A percentile compares a stretch with the other conserved stretches of the same genome.
These are phyloP conservation scores for Tinea pellionella DNA, from an alignment of 2,888 invertebrate species.

Conservation along the genomic window DNA sequence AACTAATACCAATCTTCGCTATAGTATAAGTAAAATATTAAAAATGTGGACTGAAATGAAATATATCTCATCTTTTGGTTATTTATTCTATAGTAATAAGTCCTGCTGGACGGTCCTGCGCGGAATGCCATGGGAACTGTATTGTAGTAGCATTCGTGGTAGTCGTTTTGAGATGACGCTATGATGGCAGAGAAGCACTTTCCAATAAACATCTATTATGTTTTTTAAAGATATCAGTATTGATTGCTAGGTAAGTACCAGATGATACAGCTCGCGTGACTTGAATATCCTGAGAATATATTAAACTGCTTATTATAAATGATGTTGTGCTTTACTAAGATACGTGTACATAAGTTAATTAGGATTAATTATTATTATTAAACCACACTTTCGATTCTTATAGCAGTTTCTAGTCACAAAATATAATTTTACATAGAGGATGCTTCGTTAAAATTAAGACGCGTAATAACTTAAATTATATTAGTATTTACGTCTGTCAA, in stretches of 20 bases:
- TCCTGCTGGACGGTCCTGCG: conserved; percentile 30
- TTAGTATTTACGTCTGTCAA: too few relatives aligned
- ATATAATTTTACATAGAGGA: too few relatives aligned
- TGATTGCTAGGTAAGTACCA: conserved; percentile 9
- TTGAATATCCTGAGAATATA: neutral
- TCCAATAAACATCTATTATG: conserved; percentile 13
- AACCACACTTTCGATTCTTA: neutral
- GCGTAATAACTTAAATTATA: too few relatives aligned
- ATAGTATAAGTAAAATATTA: too few relatives aligned
- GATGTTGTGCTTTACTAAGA: neutral
- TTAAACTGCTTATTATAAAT: neutral
- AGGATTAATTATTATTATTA: neutral
- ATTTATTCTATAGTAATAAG: conserved; percentile 32
- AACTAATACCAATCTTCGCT: too few relatives aligned
- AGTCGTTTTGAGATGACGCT: conserved; percentile 13
- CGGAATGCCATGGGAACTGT: conserved; percentile 58
- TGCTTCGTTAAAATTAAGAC: too few relatives aligned
- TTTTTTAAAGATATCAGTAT: conserved; percentile 10
- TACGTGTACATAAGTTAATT: neutral
- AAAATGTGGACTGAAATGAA: too few relatives aligned
- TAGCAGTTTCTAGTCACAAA: too few relatives aligned
- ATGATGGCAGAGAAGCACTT: conserved; percentile 3
- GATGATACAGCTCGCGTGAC: neutral
- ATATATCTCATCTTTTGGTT: too few relatives aligned
- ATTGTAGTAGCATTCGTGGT: conserved; percentile 21